Evolutionary conservation across 2,888 invertebrate genomes (phyloP), one percentile per base, ranked within the genome.

Genomic region (Drosophila quinaria): DNA sequence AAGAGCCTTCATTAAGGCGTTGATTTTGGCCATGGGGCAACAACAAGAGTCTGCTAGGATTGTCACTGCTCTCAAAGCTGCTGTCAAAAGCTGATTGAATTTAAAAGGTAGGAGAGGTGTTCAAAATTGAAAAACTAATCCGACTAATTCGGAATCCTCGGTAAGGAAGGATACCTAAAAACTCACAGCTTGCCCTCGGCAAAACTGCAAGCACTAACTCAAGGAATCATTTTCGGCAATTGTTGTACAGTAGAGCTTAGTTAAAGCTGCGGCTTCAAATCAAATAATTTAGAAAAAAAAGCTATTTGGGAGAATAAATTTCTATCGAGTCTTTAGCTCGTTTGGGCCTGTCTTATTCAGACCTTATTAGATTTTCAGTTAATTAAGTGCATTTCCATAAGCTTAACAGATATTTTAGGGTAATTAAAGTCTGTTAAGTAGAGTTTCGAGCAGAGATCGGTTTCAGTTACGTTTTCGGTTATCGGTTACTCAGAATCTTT

Each of bases 91-190:
- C 55, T 44, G 55, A 46, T 56, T 46, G 44, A 44, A 35, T 22
- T 46, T 56, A 5, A 4, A 5, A 37, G 56, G 44, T 10, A 54
- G 70, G 37, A 9, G 19, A 8, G 8, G 37, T 62, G 29, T 39
- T 13, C 42, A n/a, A 47, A 74, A 59, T 56, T 78, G 42, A 74
- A 69, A 52, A 61, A 55, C 39, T 69, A 59, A 62, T 31, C 19
- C 42, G 54, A 37, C 46, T 56, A 46, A 56, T 46, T 25, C 33
- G 15, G 22, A 55, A 25, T 25, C 25, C 29, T 22, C 19, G 33
- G 19, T n/a, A 33, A 19, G 44, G 31, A 55, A 41, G 17, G 17
- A 41, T 41, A 4, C 17, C 8, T 11, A 39, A 29, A 41, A 41
- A 41, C 17, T 10, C 19, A 19, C 19, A 19, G 1, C 19, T 19